Conservation (phyloP, 2,797 vertebrate genomes). For the Intellagama lesueurii region DNA sequence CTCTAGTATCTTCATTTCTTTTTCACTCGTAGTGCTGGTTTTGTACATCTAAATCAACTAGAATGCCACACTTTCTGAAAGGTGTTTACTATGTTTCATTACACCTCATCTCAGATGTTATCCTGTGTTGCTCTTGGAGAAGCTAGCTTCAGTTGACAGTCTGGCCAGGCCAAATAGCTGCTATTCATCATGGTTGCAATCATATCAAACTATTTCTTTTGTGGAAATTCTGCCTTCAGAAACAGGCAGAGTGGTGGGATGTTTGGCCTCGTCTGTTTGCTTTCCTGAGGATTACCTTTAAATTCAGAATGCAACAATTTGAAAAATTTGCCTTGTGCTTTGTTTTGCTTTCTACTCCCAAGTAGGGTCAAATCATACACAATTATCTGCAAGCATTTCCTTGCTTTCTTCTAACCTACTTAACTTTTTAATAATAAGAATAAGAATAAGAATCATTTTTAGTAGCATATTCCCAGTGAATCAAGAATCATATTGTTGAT, state of each 20-base stretch:
- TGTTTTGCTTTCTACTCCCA: not conserved
- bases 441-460: not conserved
- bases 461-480: not conserved
- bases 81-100: not conserved
- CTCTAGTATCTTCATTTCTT: constrained; percentile 5
- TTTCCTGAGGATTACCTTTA: not conserved
- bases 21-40: not conserved
- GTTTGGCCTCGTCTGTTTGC: not conserved
- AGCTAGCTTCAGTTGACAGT: not conserved
- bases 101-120: not conserved
- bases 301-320: not conserved
- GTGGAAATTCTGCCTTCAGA: not conserved
- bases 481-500: not conserved
- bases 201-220: not conserved
- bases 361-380: not conserved
- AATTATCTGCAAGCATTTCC: not conserved
- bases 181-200: not conserved
- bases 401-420: too few species aligned
- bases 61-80: not conserved
- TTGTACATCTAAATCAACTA: not conserved
- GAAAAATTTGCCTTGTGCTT: not conserved
- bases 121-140: not conserved
- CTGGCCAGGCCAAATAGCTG: not conserved
- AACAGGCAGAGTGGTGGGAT: not conserved
- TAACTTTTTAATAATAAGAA: too few species aligned